Evolutionary conservation across 2,797 vertebrate genomes (phyloP).

Genomic region (Nothura maculosa): DNA sequence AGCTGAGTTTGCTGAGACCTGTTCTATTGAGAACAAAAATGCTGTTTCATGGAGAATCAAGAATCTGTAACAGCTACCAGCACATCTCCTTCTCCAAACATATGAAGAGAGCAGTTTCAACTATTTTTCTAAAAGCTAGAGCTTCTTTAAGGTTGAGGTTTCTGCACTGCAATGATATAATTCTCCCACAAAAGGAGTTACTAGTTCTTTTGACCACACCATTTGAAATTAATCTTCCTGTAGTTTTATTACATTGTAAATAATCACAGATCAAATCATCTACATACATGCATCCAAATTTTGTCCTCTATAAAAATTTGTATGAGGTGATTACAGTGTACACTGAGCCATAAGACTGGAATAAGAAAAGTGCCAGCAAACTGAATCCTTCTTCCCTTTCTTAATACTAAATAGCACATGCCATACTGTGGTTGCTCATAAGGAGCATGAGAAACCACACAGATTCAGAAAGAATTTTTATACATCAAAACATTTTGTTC

Average conservation of each 20-base stretch:
- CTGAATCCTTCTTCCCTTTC: neutral
- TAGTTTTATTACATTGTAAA: constrained; percentile 1
- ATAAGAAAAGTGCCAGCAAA: neutral
- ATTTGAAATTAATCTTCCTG: neutral
- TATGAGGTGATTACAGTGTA: neutral
- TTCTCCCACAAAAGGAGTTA: neutral
- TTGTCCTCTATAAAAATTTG: neutral
- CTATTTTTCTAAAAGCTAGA: neutral
- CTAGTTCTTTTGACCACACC: neutral
- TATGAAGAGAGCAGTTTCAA: neutral
- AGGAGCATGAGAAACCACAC: neutral
- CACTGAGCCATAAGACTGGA: neutral
- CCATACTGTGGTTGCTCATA: neutral
- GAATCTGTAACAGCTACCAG: neutral
- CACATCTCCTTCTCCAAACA: neutral
- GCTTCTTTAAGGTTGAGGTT: neutral
- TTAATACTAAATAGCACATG: neutral
- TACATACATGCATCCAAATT: neutral
- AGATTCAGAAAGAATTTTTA: neutral
- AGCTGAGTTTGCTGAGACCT: neutral
- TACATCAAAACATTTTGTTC: constrained; percentile 6
- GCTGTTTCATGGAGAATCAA: rapidly evolving
- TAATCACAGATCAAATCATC: neutral
- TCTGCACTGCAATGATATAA: neutral
- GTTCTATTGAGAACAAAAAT: neutral